A percentile compares a stretch with the other conserved stretches of the same genome.
These are phyloP conservation scores for Holocentrus rufus DNA, from an alignment of 2,797 vertebrate genomes.

Conservation along the genomic window DNA sequence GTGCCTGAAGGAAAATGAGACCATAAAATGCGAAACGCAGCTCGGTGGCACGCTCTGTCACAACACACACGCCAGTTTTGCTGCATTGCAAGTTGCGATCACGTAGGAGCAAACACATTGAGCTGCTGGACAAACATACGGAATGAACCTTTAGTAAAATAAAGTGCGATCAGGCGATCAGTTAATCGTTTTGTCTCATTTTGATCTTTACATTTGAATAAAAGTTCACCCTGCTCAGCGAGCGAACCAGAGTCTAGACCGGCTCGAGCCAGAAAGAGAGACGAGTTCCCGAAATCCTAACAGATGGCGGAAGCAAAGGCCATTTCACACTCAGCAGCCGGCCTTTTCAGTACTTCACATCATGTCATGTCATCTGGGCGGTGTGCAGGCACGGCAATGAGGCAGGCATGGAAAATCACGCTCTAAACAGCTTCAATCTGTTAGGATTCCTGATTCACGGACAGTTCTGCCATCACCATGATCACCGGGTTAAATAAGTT, in stretches of 20 bases:
- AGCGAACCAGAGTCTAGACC: neutral
- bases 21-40: slow-evolving; percentile 13
- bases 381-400: neutral
- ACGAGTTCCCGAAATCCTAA: slow-evolving; percentile 32
- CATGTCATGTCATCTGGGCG: slow-evolving; percentile 33
- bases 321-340: slow-evolving; percentile 41
- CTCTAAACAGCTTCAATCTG: slow-evolving; percentile 20
- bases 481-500: neutral
- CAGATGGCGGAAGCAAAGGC: slow-evolving; percentile 34
- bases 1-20: too few species aligned
- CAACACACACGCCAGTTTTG: slow-evolving; percentile 11
- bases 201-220: slow-evolving; percentile 47
- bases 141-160: slow-evolving; percentile 22
- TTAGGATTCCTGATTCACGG: slow-evolving; percentile 19
- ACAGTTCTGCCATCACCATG: slow-evolving; percentile 8
- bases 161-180: slow-evolving; percentile 18
- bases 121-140: slow-evolving; percentile 28
- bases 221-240: neutral
- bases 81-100: slow-evolving; percentile 32
- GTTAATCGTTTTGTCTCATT: slow-evolving; percentile 20
- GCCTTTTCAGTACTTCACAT: slow-evolving; percentile 32
- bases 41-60: slow-evolving; percentile 1
- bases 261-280: slow-evolving; percentile 1
- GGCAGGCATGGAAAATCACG: slow-evolving; percentile 9
- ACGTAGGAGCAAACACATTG: slow-evolving; percentile 34